Evolutionary conservation across 2,113 vertebrate species (phyloP).

Genomic region (Cavia aperea): DNA sequence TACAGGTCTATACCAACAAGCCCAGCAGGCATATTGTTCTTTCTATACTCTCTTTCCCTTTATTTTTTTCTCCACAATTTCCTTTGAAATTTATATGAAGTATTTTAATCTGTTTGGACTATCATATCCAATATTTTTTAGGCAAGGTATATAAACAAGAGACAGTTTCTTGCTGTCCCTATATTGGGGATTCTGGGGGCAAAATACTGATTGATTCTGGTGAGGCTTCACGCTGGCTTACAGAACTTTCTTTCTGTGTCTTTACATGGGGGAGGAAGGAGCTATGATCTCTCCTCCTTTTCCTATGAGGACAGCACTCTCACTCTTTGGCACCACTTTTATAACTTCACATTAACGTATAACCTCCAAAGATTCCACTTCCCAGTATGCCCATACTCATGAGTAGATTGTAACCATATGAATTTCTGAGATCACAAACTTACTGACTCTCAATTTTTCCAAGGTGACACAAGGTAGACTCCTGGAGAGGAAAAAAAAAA

Average conservation of each 20-base stretch:
- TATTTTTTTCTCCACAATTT: neutral
- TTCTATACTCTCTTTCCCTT: neutral
- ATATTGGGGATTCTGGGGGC: neutral
- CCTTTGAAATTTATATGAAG: neutral
- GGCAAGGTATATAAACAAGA: too few relatives aligned
- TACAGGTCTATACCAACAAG: too few relatives aligned
- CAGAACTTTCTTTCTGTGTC: neutral
- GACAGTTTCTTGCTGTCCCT: neutral
- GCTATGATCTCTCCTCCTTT: neutral
- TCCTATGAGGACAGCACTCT: neutral
- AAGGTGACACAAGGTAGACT: too few relatives aligned
- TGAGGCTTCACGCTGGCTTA: neutral
- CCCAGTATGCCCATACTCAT: rapidly evolving
- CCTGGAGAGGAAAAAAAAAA: too few relatives aligned
- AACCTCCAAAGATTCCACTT: neutral
- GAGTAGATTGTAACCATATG: rapidly evolving
- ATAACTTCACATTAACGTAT: neutral
- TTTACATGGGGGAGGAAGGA: neutral
- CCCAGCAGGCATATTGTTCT: neutral
- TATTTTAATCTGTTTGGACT: neutral
- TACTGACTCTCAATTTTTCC: neutral
- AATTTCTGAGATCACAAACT: neutral
- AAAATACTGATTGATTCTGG: neutral
- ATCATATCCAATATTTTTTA: neutral
- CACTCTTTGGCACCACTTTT: rapidly evolving